Conservation (phyloP, 1,140 invertebrate genomes). For the Papilio machaon region DNA sequence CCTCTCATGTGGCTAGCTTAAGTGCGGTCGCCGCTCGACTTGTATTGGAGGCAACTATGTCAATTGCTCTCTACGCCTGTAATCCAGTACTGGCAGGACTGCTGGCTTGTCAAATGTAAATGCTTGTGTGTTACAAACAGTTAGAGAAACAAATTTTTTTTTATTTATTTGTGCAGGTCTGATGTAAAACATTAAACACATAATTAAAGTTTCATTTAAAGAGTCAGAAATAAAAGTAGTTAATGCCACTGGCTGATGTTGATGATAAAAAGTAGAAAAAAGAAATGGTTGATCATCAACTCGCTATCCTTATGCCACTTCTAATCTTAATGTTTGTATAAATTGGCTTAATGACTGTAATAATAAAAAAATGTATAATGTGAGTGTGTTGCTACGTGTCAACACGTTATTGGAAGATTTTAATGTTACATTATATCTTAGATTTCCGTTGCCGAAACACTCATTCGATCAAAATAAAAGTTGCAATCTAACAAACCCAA, state of each 20-base stretch:
- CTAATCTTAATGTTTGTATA: too few species aligned
- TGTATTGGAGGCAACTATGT: conserved; percentile 18
- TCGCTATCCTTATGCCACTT: too few species aligned
- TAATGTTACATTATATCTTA: too few species aligned
- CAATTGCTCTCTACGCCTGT: conserved; percentile 5
- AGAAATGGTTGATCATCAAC: too few species aligned
- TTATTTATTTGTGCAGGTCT: background rate
- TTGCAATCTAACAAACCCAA: too few species aligned
- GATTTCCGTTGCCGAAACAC: too few species aligned
- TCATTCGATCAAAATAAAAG: too few species aligned
- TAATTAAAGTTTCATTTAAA: conserved; percentile 4
- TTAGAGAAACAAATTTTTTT: background rate
- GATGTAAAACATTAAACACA: background rate
- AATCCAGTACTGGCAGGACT: background rate
- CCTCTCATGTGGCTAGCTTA: background rate
- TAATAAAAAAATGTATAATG: background rate
- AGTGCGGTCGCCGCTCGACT: background rate
- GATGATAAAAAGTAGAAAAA: background rate
- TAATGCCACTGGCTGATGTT: conserved; percentile 6
- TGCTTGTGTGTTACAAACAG: background rate
- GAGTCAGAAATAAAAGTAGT: background rate
- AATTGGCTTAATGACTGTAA: too few species aligned
- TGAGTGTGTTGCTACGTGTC: background rate
- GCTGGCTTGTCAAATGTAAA: background rate
- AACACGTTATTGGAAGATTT: background rate